Evolutionary conservation across 2,797 vertebrate genomes (phyloP), one percentile per base, ranked within the genome.

Genomic region (Acrossocheilus wenchowensis): DNA sequence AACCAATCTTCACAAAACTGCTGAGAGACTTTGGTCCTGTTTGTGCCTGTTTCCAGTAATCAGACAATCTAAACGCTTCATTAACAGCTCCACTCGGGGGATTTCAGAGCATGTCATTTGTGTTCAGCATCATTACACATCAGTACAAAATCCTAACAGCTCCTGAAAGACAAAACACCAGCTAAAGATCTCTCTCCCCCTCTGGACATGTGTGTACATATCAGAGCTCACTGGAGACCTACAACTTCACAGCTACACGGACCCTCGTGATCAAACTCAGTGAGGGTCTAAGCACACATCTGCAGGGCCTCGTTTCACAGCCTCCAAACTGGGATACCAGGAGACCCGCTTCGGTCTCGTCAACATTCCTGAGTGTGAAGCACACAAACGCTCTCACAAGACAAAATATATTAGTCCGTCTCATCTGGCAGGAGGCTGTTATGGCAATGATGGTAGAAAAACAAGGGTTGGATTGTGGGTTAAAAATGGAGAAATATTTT

Each of bases 151-250:
- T 83, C 84, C 72, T 78, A 87, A 91, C 86, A 72, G 77, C 77
- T 12, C 73, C n/a, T 84, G 78, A 78, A 88, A 81, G 45, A 85
- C 41, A 23, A 26, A 4, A 6, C 73, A 66, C 57, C n/a, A 78
- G 68, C 79, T 78, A 15, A 11, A 73, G 23, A 50, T n/a, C 87
- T 62, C 80, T 23, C 71, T 81, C 81, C 71, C 39, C 64, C 81
- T 86, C 41, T 17, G 36, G 81, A 73, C 72, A 39, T 26, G 26
- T 64, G 79, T 71, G 0, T 2, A 78, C 54, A 87, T 85, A 81
- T 66, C 85, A 69, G 21, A 17, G 73, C 66, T 78, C 87, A 87
- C 80, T 9, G 45, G 89, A 45, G 87, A 90, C 78, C 90, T 54
- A 87, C 86, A 89, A 90, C 78, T 23, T 45, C 74, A 75, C 52